Conservation (phyloP, 2,113 vertebrate genomes). For the Pollimyrus isidori region DNA sequence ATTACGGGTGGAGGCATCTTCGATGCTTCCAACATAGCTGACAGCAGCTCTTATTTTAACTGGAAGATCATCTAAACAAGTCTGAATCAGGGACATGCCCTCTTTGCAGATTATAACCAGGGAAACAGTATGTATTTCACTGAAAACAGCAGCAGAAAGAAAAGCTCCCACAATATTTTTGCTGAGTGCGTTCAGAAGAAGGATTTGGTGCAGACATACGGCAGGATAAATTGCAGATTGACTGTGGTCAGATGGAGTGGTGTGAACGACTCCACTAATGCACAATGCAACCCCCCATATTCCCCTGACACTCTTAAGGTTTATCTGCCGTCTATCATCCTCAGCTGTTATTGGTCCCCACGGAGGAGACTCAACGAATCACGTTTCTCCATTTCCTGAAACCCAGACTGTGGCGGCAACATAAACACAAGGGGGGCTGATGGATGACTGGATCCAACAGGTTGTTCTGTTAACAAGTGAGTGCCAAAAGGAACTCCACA, state of each 20-base stretch:
- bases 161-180: slow-evolving; percentile 34
- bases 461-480: neutral
- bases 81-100: neutral
- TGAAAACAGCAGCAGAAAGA: slow-evolving; percentile 17
- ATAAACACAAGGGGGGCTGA: neutral
- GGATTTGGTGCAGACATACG: slow-evolving; percentile 16
- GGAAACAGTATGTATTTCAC: slow-evolving; percentile 29
- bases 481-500: neutral
- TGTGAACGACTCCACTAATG: neutral
- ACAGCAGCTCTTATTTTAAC: neutral
- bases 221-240: neutral
- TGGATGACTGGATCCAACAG: neutral
- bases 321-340: neutral
- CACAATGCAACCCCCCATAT: neutral
- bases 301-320: neutral
- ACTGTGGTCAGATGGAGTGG: neutral
- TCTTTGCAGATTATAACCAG: slow-evolving; percentile 28
- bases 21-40: neutral
- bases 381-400: neutral
- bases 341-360: neutral
- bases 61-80: slow-evolving; percentile 14
- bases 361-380: neutral
- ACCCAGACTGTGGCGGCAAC: neutral
- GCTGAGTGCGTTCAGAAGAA: slow-evolving; percentile 16
- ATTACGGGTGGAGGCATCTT: neutral